Conservation (phyloP, 1,140 invertebrate genomes). For the Eufriesea mexicana region DNA sequence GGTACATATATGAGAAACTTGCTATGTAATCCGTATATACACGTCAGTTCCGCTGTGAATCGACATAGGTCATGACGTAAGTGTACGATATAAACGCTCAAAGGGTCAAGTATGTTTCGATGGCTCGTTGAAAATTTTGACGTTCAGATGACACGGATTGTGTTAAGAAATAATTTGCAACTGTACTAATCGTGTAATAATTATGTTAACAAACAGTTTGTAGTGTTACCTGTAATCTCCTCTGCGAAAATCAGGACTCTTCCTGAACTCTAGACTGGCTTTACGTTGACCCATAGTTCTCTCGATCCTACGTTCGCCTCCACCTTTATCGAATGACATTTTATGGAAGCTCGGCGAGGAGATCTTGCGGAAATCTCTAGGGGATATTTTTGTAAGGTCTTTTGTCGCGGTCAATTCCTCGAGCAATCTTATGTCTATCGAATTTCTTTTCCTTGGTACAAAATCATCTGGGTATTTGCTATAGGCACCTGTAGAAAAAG, state of each 20-base stretch:
- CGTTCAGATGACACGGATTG: neutral
- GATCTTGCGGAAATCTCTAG: slow-evolving; percentile 75
- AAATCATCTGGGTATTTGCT: slow-evolving; percentile 78
- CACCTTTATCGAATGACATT: slow-evolving; percentile 80
- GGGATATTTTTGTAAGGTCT: slow-evolving; percentile 72
- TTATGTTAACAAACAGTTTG: no score
- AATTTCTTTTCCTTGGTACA: slow-evolving; percentile 78
- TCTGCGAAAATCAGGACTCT: slow-evolving; percentile 78
- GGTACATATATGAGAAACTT: no score
- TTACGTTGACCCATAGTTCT: slow-evolving; percentile 74
- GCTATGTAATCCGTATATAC: no score
- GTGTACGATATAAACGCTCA: no score
- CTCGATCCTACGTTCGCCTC: slow-evolving; percentile 76
- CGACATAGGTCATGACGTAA: no score
- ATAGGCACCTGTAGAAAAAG: slow-evolving; percentile 68
- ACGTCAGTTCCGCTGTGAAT: no score
- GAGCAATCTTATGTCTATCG: slow-evolving; percentile 76
- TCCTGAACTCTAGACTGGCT: slow-evolving; percentile 78
- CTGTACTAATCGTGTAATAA: no score
- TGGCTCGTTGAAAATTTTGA: no score
- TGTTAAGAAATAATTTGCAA: neutral
- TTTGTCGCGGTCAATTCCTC: slow-evolving; percentile 73
- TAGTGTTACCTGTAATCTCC: slow-evolving; percentile 75
- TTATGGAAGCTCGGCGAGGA: slow-evolving; percentile 79
- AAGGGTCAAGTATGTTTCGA: no score